Base-by-base conservation (phyloP, 2,888 invertebrate genomes). In the Augochlorella aurata region DNA sequence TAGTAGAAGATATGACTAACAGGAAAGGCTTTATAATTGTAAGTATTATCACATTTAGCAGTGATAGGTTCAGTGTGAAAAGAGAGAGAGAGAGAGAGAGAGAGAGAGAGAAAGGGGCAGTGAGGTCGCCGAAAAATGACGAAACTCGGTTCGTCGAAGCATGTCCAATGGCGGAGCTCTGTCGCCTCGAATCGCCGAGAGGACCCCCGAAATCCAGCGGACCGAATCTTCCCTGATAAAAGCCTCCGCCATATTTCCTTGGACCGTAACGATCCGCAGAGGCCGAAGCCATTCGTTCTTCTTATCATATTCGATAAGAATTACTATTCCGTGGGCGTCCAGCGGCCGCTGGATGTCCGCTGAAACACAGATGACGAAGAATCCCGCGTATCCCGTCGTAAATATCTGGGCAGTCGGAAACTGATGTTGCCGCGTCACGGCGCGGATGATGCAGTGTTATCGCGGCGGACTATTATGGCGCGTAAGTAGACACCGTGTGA, bases 281-380 rank as follows among this genome's bases (percentile, higher is more conserved):
- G 68, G 49, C 44, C 44, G 45, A 29, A 18, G 8, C 67, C 80
- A 71, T 81, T 67, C 69, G 52, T 79, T 74, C 67, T 70, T 63
- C 81, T 79, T 82, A 82, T 71, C 81, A 71, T 52, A 49, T 49
- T 71, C 75, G 80, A 75, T 63, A 71, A 18, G 79, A 71, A 67
- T 75, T 71, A 63, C 52, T 75, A 74, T 79, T 81, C 81, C 58
- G 9, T 68, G 75, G 44, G 29, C 58, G 65, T 69, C 52, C 65
- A 14, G 50, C 44, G 8, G 50, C 24, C 45, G 29, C 29, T 21
- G 10, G 52, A 12, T 54, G 58, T 24, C 52, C 69, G 74, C 66
- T 81, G 70, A 74, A 74, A 81, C 79, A 66, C 79, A 66, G 61
- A 38, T 45, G 79, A 70, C 65, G 79, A 78, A 49, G 68, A 52